Evolutionary conservation across 2,113 vertebrate genomes (phyloP).

Genomic region (Psophia crepitans): DNA sequence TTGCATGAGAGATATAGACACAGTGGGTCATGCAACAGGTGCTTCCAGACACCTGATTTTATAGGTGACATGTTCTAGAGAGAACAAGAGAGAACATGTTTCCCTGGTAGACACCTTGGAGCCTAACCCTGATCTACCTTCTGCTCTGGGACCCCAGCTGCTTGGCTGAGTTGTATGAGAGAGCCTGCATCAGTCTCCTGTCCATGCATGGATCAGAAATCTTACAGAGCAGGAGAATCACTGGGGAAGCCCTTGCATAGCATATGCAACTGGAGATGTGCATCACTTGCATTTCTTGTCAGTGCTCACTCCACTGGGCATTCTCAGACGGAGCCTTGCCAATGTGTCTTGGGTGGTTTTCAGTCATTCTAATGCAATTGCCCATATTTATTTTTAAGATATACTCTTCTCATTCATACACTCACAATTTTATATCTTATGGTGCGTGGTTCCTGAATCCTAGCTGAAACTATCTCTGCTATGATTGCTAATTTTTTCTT

Average conservation of each 20-base stretch:
- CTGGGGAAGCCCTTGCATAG: background rate
- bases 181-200: background rate
- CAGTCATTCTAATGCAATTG: background rate
- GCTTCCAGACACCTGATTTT: too few relatives aligned
- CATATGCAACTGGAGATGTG: background rate
- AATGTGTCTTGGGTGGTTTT: background rate
- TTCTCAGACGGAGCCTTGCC: background rate
- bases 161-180: background rate
- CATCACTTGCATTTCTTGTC: background rate
- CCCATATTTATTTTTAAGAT: background rate
- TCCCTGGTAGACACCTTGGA: background rate
- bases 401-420: background rate
- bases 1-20: background rate
- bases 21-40: background rate
- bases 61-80: background rate
- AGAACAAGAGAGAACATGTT: background rate
- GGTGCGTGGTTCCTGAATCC: background rate
- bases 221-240: accelerated
- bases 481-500: background rate
- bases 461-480: background rate
- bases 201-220: background rate
- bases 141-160: background rate
- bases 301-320: background rate
- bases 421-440: background rate
- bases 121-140: background rate